These are phyloP conservation scores for Polyommatus icarus DNA, from an alignment of 2,888 invertebrate species.

Conservation along the genomic window DNA sequence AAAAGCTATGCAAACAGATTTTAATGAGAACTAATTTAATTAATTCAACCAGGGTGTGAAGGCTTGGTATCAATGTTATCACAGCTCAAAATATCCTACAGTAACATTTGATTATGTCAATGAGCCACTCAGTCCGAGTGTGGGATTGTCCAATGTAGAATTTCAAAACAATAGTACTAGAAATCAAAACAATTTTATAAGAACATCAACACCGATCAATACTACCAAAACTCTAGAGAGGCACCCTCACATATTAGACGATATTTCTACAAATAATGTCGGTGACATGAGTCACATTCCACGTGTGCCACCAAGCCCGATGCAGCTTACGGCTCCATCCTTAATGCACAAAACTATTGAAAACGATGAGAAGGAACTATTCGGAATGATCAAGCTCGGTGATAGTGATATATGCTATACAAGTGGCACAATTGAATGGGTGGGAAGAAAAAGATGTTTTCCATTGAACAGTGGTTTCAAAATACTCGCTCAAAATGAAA, in stretches of 20 bases:
- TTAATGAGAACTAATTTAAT: conserved; percentile 26
- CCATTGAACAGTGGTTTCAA: conserved; percentile 73
- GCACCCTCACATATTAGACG: not conserved
- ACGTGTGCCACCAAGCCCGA: conserved; percentile 60
- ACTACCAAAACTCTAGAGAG: not conserved
- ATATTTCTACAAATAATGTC: conserved; percentile 50
- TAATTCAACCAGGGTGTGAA: conserved; percentile 57
- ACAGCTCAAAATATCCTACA: conserved; percentile 65
- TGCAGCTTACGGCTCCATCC: conserved; percentile 62
- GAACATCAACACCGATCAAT: conserved; percentile 30
- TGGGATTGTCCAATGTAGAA: not conserved
- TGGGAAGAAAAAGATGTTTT: conserved; percentile 67
- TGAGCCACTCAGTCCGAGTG: conserved; percentile 42
- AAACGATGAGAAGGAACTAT: conserved; percentile 52
- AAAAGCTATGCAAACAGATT: conserved; percentile 49
- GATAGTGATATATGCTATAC: conserved; percentile 74
- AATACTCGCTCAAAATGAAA: conserved; percentile 52
- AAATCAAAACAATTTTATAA: conserved; percentile 31
- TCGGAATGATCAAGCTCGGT: conserved; percentile 70
- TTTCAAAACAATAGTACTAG: conserved; percentile 38
- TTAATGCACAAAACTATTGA: conserved; percentile 49
- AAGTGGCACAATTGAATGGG: conserved; percentile 74
- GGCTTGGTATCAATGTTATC: conserved; percentile 72
- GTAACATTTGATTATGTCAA: conserved; percentile 66
- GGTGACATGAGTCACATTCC: conserved; percentile 69